phyloP scores from a whole-genome alignment of 2,888 invertebrate genomes.

The Tachina fera region DNA sequence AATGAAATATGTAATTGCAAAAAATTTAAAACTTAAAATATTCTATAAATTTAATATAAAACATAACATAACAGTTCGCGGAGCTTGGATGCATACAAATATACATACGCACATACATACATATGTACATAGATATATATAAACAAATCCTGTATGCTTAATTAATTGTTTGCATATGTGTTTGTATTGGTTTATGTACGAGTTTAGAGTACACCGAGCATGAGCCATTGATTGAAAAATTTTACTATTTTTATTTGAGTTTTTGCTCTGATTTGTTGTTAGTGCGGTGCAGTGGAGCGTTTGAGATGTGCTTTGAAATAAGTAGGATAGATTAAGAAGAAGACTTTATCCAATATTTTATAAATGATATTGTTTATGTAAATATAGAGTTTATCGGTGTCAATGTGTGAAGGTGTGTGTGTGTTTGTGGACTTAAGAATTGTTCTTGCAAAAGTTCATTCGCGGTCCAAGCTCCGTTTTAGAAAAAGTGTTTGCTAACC shows the following conservation, averaged over 20 bases:
- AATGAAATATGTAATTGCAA: conserved; percentile 35
- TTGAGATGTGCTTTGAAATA: conserved; percentile 63
- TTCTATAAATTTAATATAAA: conserved; percentile 39
- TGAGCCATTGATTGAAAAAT: conserved; percentile 27
- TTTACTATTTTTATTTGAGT: conserved; percentile 37
- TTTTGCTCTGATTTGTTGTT: conserved; percentile 55
- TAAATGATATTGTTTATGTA: conserved; percentile 36
- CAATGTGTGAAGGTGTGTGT: conserved; percentile 33
- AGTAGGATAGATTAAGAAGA: conserved; percentile 29
- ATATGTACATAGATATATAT: not conserved
- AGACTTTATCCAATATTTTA: conserved; percentile 41
- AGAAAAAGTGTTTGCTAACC: conserved; percentile 77
- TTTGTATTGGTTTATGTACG: conserved; percentile 41
- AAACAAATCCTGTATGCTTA: not conserved
- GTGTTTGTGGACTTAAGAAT: conserved; percentile 22
- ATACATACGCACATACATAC: not conserved
- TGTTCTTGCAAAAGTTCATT: conserved; percentile 19
- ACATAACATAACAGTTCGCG: conserved; percentile 34
- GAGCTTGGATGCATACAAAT: conserved; percentile 67
- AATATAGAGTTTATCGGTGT: conserved; percentile 1
- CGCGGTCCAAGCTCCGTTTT: conserved; percentile 70
- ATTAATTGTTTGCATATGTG: conserved; percentile 12
- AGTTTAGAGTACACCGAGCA: conserved; percentile 32
- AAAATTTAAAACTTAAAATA: conserved; percentile 41
- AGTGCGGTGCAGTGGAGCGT: conserved; percentile 60